Evolutionary conservation across 2,113 vertebrate genomes (phyloP), one percentile per base, ranked within the genome.

Genomic region (Chroicocephalus ridibundus): DNA sequence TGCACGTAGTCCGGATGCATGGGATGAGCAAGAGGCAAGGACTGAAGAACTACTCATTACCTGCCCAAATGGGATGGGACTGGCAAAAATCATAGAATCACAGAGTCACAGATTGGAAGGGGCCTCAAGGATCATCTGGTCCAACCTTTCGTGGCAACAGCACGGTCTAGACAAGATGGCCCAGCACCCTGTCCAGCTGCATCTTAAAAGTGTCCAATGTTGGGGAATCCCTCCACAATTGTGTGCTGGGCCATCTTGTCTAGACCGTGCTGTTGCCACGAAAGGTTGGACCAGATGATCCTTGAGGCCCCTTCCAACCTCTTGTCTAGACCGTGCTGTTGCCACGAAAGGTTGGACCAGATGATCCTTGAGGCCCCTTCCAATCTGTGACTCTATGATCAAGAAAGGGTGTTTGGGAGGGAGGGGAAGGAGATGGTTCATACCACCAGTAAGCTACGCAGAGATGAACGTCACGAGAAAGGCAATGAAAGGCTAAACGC

Each of bases 1-100:
- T 22, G 57, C 58, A 47, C 2, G 2, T 51, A 69, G 62, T 46
- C 65, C 9, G 8, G 74, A 87, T 0, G 1, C 58, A 54, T 2
- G 13, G 46, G 36, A 84, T 76, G 81, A 90, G 68, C 38, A 68
- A 87, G 70, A 77, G 42, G 52, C 21, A 90, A 49, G 66, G 70
- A 46, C 65, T 10, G 44, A 82, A 64, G 21, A 61, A 38, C 34
- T 27, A 38, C 54, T 65, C 54, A 16, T 38, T 71, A 20, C 2
- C 0, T 27, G 55, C 46, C 57, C 51, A 36, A 72, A 54, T 42
- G 40, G 64, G 34, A 68, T 18, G 22, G 42, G 69, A 31, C 55
- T 55, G 57, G 72, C 34, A 62, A 86, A 87, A 93, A 38, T 5
- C 20, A 44, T 5, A 32, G 13, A 66, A 29, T 44, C 29, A 44